Percentiles rank a stretch among this genome's conserved stretches.
Conservation (phyloP, 2,113 vertebrate species). For the Oryzias celebensis region DNA sequence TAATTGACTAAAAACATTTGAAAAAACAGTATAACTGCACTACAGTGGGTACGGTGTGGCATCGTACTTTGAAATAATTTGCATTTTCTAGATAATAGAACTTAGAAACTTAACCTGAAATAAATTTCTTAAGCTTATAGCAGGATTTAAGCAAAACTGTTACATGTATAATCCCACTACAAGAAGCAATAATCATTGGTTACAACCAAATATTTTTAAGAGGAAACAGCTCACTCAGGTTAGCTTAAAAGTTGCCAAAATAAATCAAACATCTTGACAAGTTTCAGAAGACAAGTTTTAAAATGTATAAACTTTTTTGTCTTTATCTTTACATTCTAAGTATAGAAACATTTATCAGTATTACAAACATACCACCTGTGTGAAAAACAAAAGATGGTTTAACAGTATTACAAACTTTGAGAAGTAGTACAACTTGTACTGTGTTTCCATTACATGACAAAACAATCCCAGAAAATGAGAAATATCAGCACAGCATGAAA, state of each 20-base stretch:
- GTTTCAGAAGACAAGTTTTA: slow-evolving; percentile 65
- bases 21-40: slow-evolving; percentile 73
- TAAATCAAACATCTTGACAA: slow-evolving; percentile 66
- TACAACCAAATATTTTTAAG: slow-evolving; percentile 73
- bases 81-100: slow-evolving; percentile 81
- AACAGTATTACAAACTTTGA: slow-evolving; percentile 83
- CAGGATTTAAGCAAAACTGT: slow-evolving; percentile 73
- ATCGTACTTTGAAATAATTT: slow-evolving; percentile 74
- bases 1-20: slow-evolving; percentile 73
- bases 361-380: slow-evolving; percentile 82
- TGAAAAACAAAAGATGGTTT: slow-evolving; percentile 78
- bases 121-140: slow-evolving; percentile 77
- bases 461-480: slow-evolving; percentile 83
- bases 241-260: slow-evolving; percentile 70
- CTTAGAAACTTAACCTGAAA: slow-evolving; percentile 78
- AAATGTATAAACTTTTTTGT: slow-evolving; percentile 72
- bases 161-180: slow-evolving; percentile 74
- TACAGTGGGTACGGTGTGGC: slow-evolving; percentile 68
- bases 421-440: slow-evolving; percentile 74
- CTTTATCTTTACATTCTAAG: slow-evolving; percentile 75
- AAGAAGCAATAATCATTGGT: slow-evolving; percentile 79
- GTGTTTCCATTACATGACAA: slow-evolving; percentile 75
- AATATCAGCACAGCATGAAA: slow-evolving; percentile 63
- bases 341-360: slow-evolving; percentile 81
- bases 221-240: slow-evolving; percentile 68